Evolutionary conservation across 2,888 invertebrate species (phyloP).

Genomic region (Lutraria lutraria): DNA sequence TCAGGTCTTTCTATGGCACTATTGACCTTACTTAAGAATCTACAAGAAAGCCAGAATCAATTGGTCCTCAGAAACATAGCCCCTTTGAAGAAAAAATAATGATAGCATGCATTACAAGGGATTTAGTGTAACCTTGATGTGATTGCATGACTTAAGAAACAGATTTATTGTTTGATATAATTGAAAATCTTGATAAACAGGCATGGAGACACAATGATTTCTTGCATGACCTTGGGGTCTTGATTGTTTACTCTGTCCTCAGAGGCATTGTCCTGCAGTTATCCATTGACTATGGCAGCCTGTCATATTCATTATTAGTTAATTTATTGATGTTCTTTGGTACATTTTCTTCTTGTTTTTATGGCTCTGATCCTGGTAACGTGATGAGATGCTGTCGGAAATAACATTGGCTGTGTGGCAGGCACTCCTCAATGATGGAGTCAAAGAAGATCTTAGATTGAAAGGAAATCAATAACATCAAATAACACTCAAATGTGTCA

Average conservation of each 20-base stretch:
- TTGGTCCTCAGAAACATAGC: too few relatives aligned
- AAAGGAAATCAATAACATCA: constrained; percentile 22
- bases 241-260: not conserved
- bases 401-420: constrained; percentile 14
- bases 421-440: not conserved
- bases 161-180: too few relatives aligned
- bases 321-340: constrained; percentile 7
- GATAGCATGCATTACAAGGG: too few relatives aligned
- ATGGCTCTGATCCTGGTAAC: not conserved
- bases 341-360: not conserved
- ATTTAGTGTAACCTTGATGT: too few relatives aligned
- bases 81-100: too few relatives aligned
- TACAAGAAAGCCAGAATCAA: too few relatives aligned
- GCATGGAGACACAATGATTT: too few relatives aligned
- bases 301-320: not conserved
- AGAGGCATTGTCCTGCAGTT: not conserved
- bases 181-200: too few relatives aligned
- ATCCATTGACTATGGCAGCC: not conserved
- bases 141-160: too few relatives aligned
- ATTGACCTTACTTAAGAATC: too few relatives aligned
- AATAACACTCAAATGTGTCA: not conserved
- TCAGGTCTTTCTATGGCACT: too few relatives aligned
- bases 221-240: not conserved
- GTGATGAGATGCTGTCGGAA: constrained; percentile 21
- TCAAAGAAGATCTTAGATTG: not conserved